phyloP scores from a whole-genome alignment of 2,888 invertebrate species.

The Drosophila rellima region DNA sequence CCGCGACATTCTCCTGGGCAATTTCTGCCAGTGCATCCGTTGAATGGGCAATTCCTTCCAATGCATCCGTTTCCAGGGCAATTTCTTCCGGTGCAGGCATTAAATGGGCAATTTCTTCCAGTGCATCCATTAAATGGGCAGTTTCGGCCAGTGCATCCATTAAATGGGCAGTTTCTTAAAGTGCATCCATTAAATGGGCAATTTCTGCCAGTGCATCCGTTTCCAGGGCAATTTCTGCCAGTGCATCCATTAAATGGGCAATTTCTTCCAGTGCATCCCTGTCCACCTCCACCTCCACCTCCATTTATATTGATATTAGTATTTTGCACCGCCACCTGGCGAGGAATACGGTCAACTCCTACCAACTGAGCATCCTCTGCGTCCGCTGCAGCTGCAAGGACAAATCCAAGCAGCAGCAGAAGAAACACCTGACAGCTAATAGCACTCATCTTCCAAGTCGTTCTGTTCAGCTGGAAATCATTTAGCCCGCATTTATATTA shows the following conservation, averaged over 20 bases:
- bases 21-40: neutral
- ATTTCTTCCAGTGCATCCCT: neutral
- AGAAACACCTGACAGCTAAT: constrained; percentile 3
- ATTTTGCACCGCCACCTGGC: constrained; percentile 31
- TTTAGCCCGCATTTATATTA: constrained; percentile 40
- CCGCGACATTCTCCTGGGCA: neutral
- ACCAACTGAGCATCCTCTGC: constrained; percentile 8
- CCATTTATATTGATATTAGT: constrained; percentile 1
- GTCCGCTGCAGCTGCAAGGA: constrained; percentile 4
- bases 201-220: neutral
- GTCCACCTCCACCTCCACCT: neutral
- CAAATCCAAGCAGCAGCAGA: constrained; percentile 20
- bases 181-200: neutral
- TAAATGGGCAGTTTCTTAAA: neutral
- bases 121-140: neutral
- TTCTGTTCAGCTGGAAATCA: neutral
- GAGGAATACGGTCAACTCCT: constrained; percentile 29
- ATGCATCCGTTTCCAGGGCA: neutral
- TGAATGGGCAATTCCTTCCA: neutral
- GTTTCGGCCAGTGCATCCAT: neutral
- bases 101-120: neutral
- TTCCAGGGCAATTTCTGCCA: neutral
- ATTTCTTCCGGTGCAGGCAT: neutral
- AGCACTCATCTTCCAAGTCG: constrained; percentile 36
- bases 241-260: neutral